phyloP scores from a whole-genome alignment of 2,797 vertebrate genomes.

The Lophius americanus region DNA sequence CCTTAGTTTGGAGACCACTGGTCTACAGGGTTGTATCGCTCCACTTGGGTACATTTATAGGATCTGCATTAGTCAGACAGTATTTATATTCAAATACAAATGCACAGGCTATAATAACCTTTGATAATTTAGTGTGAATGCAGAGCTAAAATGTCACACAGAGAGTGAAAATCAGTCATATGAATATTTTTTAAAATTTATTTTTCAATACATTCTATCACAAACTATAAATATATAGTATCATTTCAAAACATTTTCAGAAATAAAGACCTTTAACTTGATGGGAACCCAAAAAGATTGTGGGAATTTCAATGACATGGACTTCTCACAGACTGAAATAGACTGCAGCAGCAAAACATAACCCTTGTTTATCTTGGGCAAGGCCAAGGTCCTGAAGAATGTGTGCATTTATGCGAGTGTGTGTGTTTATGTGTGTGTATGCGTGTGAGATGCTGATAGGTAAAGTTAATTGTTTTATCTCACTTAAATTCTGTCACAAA shows the following conservation, averaged over 20 bases:
- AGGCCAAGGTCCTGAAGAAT: conserved; percentile 25
- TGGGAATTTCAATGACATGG: conserved; percentile 69
- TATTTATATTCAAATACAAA: conserved; percentile 29
- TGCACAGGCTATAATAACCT: neutral
- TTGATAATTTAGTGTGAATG: neutral
- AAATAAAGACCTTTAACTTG: conserved; percentile 1
- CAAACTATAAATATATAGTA: neutral
- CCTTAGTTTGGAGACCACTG: too few relatives aligned
- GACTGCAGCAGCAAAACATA: conserved; percentile 36
- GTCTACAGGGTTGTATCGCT: conserved; percentile 70
- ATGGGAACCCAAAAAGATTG: conserved; percentile 43
- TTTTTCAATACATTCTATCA: neutral
- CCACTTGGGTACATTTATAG: conserved; percentile 67
- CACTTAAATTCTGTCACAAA: conserved; percentile 6
- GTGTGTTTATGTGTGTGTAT: conserved; percentile 18
- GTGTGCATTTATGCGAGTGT: conserved; percentile 18
- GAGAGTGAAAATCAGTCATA: neutral
- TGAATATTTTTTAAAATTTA: neutral
- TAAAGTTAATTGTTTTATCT: neutral
- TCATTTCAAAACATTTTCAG: neutral
- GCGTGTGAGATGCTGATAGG: conserved; percentile 10
- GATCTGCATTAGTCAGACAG: conserved; percentile 4
- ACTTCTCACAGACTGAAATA: conserved; percentile 79
- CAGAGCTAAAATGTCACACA: neutral
- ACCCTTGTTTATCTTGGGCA: conserved; percentile 56